Percentiles rank a stretch among this genome's conserved stretches.
These are phyloP conservation scores for Pogonomyrmex barbatus DNA, from an alignment of 1,140 invertebrate genomes.

Conservation along the genomic window DNA sequence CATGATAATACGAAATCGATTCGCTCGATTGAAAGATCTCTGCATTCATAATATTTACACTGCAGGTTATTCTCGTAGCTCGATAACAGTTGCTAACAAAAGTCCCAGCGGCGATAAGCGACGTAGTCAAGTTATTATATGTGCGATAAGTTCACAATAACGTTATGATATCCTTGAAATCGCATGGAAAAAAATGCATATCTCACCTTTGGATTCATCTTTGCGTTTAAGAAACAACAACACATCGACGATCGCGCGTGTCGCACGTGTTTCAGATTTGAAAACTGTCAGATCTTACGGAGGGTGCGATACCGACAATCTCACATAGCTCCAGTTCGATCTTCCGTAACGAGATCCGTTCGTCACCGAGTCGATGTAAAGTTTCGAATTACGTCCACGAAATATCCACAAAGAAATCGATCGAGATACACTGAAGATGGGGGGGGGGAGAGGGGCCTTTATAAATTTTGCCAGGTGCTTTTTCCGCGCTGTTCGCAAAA, in stretches of 20 bases:
- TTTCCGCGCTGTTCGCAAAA: neutral
- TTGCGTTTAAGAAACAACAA: neutral
- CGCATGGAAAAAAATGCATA: neutral
- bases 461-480: neutral
- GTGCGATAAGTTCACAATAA: constrained; percentile 41
- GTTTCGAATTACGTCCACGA: neutral
- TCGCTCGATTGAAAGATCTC: constrained; percentile 49
- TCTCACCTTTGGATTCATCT: neutral
- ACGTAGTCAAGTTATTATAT: constrained; percentile 14
- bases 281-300: neutral
- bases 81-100: constrained; percentile 79
- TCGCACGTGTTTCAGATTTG: neutral
- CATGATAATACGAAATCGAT: constrained; percentile 55
- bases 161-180: constrained; percentile 9
- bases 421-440: neutral
- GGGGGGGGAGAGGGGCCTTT: no score
- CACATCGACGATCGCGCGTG: neutral
- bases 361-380: neutral
- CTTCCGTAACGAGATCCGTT: neutral
- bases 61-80: constrained; percentile 72
- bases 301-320: neutral
- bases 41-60: constrained; percentile 71
- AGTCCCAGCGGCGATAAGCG: constrained; percentile 68
- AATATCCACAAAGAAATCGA: neutral
- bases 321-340: neutral